phyloP scores from a whole-genome alignment of 2,113 vertebrate species.

The Oreotragus oreotragus region DNA sequence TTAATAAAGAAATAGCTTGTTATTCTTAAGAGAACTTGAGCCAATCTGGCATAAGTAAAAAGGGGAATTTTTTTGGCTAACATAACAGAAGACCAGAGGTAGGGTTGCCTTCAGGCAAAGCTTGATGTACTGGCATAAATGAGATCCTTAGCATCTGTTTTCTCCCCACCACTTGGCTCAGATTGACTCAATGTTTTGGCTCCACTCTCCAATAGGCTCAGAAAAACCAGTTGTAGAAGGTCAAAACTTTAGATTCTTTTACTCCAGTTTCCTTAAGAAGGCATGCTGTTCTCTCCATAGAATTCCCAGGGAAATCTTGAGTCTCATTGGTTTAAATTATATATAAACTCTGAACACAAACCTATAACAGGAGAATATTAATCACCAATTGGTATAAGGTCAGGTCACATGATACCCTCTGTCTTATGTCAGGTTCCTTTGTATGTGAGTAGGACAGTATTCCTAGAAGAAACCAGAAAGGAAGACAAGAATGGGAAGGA shows the following conservation, averaged over 20 bases:
- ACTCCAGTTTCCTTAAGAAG: neutral
- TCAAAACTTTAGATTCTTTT: neutral
- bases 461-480: neutral
- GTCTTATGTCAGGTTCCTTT: neutral
- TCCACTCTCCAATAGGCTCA: neutral
- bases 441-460: neutral
- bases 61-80: neutral
- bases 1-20: neutral
- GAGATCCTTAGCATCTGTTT: neutral
- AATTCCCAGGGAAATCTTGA: neutral
- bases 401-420: neutral
- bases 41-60: neutral
- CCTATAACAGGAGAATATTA: neutral
- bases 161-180: neutral
- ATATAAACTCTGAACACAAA: neutral
- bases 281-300: neutral
- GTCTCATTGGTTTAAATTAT: neutral
- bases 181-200: neutral
- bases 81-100: neutral
- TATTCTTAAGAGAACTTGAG: neutral
- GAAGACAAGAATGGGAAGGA: neutral
- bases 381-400: accelerated
- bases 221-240: neutral
- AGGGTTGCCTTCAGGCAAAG: neutral
- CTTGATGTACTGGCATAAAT: neutral